Evolutionary conservation across 1,140 invertebrate genomes (phyloP), one percentile per base, ranked within the genome.

Genomic region (Scaptomyza hsui): DNA sequence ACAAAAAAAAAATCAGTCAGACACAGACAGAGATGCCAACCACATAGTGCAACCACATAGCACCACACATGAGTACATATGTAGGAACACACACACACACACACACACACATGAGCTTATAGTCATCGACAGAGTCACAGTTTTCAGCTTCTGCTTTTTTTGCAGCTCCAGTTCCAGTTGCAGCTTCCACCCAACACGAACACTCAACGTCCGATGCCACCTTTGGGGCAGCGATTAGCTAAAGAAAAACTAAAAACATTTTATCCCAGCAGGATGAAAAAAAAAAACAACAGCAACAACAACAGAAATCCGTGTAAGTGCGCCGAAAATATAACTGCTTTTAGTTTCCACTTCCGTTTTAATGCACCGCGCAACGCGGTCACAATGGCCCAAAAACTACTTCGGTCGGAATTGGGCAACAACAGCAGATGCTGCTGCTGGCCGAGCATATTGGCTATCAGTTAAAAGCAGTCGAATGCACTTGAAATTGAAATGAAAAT

Each of bases 261-360:
- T 49, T 41, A 16, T 32, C 24, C 45, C 63, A 44, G n/a, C 32
- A 26, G 16, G 4, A 72, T 42, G 45, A 37, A 52, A 53, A 26
- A 39, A 44, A 63, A 53, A 63, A 37, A 56, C 7, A 52, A 29
- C 44, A 26, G 2, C 9, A 26, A 12, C 16, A n/a, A 41, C 21
- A 39, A 49, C 21, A 37, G 6, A 52, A 64, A 65, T 56, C 49
- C 63, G 60, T 77, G 73, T 86, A 88, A 88, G 81, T 86, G 73
- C 62, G 71, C 65, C 60, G 61, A 75, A 86, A 81, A 85, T 81
- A 76, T 80, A 83, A 83, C 80, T 85, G 81, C 81, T 86, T 86
- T 85, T 81, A 85, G 80, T 88, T 86, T 71, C 64, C 70, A 75
- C 63, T 86, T 85, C 80, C 77, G 81, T 80, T 81, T 81, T 85